Percentiles rank a stretch among this genome's conserved stretches.
These are phyloP conservation scores for Amazona vittata DNA, from an alignment of 2,113 vertebrate species.

Conservation along the genomic window DNA sequence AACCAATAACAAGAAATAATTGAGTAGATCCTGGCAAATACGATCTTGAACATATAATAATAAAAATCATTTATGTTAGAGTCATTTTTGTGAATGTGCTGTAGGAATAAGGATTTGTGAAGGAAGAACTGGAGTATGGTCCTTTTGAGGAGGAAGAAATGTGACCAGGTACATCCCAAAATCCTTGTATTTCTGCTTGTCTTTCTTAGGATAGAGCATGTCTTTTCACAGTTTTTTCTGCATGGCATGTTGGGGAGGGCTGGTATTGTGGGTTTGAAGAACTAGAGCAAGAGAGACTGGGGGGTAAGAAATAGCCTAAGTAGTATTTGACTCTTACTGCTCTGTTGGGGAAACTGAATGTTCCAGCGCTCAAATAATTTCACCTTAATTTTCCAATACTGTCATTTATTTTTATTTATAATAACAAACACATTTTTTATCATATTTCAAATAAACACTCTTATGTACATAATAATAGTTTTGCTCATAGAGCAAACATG, in stretches of 20 bases:
- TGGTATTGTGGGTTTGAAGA: background rate
- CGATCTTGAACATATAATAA: background rate
- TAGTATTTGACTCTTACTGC: background rate
- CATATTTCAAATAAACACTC: background rate
- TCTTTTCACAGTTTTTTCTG: background rate
- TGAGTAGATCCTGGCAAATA: background rate
- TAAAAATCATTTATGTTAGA: background rate
- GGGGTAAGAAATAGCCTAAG: background rate
- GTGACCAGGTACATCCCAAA: background rate
- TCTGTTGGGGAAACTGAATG: background rate
- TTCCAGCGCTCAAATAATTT: background rate
- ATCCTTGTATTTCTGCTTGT: background rate
- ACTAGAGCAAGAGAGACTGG: background rate
- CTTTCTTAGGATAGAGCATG: background rate
- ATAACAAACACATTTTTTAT: accelerated
- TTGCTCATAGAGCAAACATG: background rate
- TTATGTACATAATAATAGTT: background rate
- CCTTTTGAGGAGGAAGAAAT: background rate
- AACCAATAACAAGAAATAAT: background rate
- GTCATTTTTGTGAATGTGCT: background rate
- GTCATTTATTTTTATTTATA: background rate
- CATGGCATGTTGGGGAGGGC: accelerated
- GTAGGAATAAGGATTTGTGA: background rate
- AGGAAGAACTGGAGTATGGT: background rate
- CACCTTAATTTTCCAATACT: background rate